Base-by-base conservation (phyloP, 2,113 vertebrate species). In the Rhinichthys klamathensis region DNA sequence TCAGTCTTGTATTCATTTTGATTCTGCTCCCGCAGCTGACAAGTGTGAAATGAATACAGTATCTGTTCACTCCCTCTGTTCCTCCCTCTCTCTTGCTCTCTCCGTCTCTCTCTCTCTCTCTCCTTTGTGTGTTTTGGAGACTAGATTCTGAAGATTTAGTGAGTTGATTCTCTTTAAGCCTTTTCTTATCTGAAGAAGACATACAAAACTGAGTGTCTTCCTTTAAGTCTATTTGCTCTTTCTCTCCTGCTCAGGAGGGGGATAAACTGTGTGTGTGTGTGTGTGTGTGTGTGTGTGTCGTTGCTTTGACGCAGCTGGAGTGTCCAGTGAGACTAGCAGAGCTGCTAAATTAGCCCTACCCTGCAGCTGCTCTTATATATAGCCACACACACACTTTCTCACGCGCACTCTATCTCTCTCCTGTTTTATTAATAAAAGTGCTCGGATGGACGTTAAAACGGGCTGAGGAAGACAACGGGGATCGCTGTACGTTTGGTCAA, bases 31-130 rank as follows among this genome's bases (percentile, higher is more conserved):
- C 63, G 85, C 84, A 91, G 88, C 86, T 88, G 88, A 87, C 89
- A 89, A 87, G 88, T 85, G 87, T 87, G 74, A 88, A 89, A 90
- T 90, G 88, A 90, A 91, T 90, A 89, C 73, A 82, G 85, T 88
- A 86, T 88, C 87, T 90, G 89, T 90, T 89, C 75, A 80, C 61
- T 84, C 84, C 73, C n/a, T 73, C 74, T 83, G 3, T 81, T 58
- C 27, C 32, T 75, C 75, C 46, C 32, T 61, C 83, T 85, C 30
- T 80, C 82, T 80, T 30, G 27, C 65, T 70, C 23, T 61, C 61
- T n/a, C 32, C 56, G 23, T 61, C 13, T 77, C 41, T 65, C 25
- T 85, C n/a, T 85, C n/a, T 78, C 83, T 65, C 21, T 85, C 25
- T 79, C 83, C n/a, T 49, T 56, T 80, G 54, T 84, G 27, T 73